These are phyloP conservation scores for Drosophila ercepeae DNA, from an alignment of 1,140 invertebrate genomes.

Conservation along the genomic window DNA sequence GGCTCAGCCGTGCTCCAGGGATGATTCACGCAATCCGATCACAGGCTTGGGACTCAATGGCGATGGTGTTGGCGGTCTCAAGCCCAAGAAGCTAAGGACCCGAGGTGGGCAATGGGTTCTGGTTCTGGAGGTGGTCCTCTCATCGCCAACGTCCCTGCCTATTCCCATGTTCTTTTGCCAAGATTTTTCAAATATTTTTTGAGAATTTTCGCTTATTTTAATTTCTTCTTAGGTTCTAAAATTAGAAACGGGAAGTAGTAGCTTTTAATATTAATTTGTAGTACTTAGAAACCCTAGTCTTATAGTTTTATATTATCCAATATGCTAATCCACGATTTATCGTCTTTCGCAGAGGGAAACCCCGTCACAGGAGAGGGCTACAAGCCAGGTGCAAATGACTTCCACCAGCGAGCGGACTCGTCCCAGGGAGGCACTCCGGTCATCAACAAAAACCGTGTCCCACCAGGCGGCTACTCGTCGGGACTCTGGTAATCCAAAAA, in stretches of 20 bases:
- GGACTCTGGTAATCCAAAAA: conserved; percentile 85
- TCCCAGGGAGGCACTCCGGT: conserved; percentile 71
- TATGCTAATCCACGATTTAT: not conserved
- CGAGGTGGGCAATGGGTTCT: conserved; percentile 52
- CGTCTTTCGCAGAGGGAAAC: conserved; percentile 84
- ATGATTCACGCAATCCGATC: conserved; percentile 64
- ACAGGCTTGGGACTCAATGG: conserved; percentile 73
- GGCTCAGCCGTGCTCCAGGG: conserved; percentile 21
- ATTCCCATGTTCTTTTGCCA: not conserved
- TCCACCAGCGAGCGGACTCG: conserved; percentile 42
- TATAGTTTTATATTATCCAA: not conserved
- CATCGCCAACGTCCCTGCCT: not conserved
- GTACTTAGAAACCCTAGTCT: not conserved
- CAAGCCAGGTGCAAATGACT: conserved; percentile 64
- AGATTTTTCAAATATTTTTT: too few relatives aligned
- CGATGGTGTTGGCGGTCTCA: conserved; percentile 74
- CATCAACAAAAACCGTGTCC: conserved; percentile 84
- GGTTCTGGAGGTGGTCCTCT: conserved; percentile 3
- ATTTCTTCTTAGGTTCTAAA: too few relatives aligned
- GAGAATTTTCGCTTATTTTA: too few relatives aligned
- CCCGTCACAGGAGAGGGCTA: conserved; percentile 85
- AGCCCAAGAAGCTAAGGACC: conserved; percentile 57
- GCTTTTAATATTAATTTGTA: not conserved
- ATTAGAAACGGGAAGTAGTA: not conserved
- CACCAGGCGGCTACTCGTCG: conserved; percentile 85